A percentile compares a stretch with the other conserved stretches of the same genome.
phyloP scores from a whole-genome alignment of 2,797 vertebrate species.

The Masticophis lateralis region DNA sequence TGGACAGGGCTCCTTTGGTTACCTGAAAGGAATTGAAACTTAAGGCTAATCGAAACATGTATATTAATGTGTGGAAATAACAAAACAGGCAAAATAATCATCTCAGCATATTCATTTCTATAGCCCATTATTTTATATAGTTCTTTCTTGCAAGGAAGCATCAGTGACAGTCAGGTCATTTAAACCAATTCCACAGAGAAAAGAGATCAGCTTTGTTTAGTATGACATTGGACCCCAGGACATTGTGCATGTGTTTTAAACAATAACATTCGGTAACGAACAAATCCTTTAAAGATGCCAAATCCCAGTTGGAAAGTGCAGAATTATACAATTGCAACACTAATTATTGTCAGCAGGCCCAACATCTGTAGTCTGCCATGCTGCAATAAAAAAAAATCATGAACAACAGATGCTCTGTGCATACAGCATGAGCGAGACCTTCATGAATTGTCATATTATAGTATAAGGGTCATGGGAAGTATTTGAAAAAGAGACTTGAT shows the following conservation, averaged over 20 bases:
- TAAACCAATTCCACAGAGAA: not conserved
- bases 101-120: not conserved
- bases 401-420: constrained; percentile 30
- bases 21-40: not conserved
- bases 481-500: not conserved
- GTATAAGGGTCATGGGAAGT: not conserved
- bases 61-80: not conserved
- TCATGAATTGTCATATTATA: constrained; percentile 23
- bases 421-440: constrained; percentile 35
- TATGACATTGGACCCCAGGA: not conserved
- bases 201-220: not conserved
- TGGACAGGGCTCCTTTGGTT: not conserved
- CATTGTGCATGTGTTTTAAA: not conserved
- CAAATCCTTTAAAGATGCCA: constrained; percentile 10
- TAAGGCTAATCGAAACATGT: not conserved
- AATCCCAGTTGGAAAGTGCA: not conserved
- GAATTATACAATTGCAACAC: constrained; percentile 9
- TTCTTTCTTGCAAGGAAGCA: not conserved
- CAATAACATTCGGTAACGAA: not conserved
- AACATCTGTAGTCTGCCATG: constrained; percentile 26
- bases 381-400: constrained; percentile 15
- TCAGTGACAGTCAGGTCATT: not conserved
- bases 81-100: not conserved
- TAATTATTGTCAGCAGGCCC: not conserved
- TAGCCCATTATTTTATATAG: not conserved